Base-by-base conservation (phyloP, 2,113 vertebrate genomes). In the Colius striatus region DNA sequence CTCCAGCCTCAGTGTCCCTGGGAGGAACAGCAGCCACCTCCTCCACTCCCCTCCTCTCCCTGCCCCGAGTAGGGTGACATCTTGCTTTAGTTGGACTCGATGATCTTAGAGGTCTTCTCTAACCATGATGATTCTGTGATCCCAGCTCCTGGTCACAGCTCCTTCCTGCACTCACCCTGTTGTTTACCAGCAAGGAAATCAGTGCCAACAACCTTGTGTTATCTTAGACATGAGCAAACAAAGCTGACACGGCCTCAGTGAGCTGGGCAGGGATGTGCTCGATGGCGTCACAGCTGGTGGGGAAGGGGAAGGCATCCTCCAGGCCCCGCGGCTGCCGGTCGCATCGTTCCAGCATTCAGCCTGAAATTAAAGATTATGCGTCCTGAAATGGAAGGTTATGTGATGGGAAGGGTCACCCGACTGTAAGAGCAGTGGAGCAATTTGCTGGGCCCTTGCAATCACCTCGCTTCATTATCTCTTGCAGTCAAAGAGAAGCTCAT, bases 211-310 rank as follows among this genome's bases (percentile, higher is more conserved):
- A 19, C 50, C 50, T 62, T 38, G 11, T 67, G 11, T 13, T 47
- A 16, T 60, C 84, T 68, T 29, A 77, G 63, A 51, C 60, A 79
- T 7, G 27, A 34, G 32, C 54, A 76, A 83, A 68, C 9, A 50
- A 88, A 86, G 34, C 27, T 2, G 2, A 25, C 0, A 2, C 71
- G 50, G 36, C 43, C 47, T 26, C 7, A 62, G 72, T 51, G 51
- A 18, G 5, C 14, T 0, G 0, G 1, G 19, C 19, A 16, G 48
- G 32, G 58, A 17, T 53, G 54, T 14, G 10, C 29, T 10, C 0
- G 0, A 2, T 3, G 10, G 43, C 6, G 2, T 54, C 73, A 11
- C 1, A 1, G 43, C 50, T 7, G 8, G 50, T 14, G 66, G 66
- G n/a, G 38, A 90, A 58, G 77, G 16, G 21, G 16, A 16, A 21